Base-by-base conservation (phyloP, 2,888 invertebrate species). In the Unio pictorum region DNA sequence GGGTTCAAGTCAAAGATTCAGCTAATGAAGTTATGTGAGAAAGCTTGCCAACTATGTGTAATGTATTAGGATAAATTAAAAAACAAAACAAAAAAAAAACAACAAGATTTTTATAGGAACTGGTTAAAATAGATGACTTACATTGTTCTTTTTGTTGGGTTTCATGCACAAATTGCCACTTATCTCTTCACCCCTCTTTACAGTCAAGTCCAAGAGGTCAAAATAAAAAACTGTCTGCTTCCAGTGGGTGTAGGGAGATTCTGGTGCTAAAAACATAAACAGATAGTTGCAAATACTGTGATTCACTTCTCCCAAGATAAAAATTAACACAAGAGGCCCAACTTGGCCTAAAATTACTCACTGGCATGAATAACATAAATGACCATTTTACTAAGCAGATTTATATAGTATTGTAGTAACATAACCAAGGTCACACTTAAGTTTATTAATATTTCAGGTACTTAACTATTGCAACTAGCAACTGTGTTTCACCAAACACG, bases 141-240 rank as follows among this genome's bases (percentile, higher is more conserved):
- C 91, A 73, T 96, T 96, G 91, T 99, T 99, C 73, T 97, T 93
- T 72, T 95, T 95, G 91, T 99, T 99, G 61, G 98, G 99, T 82
- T 95, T 95, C 95, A 99, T 96, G 66, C 94, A 93, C 90, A 99
- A 97, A 11, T 93, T 93, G 45, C 99, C 99, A 66, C 93, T 94
- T 72, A 99, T 94, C 90, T 97, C 97, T 90, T 99, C 99, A 68
- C 91, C 91, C 86, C 96, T 96, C 90, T 98, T 98, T 56, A 96
- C 97, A 3, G 99, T 99, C 92, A 99, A 93, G 87, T 96, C 97
- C 84, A 99, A 97, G 71, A 89, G 87, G 59, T 89, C 87, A 64
- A 99, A 94, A 90, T 99, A 99, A 92, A 99, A 99, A 66, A 99
- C 99, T 11, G 95, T 96, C 91, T 98, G 98, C 91, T 99, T 99